Conservation (phyloP, 2,797 vertebrate genomes). For the Takifugu ocellatus region DNA sequence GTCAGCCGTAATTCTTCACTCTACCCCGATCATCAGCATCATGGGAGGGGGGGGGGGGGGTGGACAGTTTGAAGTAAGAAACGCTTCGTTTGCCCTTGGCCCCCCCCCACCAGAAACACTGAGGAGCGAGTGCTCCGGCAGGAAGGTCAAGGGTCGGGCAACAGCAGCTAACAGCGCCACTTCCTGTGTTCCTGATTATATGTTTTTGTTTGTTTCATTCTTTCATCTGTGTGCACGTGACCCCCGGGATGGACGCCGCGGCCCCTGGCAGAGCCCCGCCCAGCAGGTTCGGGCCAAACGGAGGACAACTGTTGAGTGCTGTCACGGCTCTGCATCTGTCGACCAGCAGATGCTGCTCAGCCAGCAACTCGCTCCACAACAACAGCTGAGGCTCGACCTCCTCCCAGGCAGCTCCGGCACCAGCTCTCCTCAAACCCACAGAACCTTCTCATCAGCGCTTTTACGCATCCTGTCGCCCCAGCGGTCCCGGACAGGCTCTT, state of each 20-base stretch:
- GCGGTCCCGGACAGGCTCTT: slow-evolving; percentile 4
- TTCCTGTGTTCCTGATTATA: background rate
- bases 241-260: slow-evolving; percentile 1
- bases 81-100: background rate
- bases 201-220: background rate
- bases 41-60: background rate
- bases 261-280: slow-evolving; percentile 24
- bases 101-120: slow-evolving; percentile 23
- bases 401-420: slow-evolving; percentile 22
- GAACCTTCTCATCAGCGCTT: too few relatives aligned
- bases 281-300: slow-evolving; percentile 47
- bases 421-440: too few relatives aligned
- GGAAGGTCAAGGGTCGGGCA: too few relatives aligned
- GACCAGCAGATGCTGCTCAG: slow-evolving; percentile 55
- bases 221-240: background rate
- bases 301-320: slow-evolving; percentile 63
- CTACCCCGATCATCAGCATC: slow-evolving; percentile 55
- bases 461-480: background rate
- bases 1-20: slow-evolving; percentile 74
- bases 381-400: slow-evolving; percentile 81
- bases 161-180: too few relatives aligned
- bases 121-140: slow-evolving; percentile 2
- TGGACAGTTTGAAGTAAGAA: too few relatives aligned
- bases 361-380: slow-evolving; percentile 74
- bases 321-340: slow-evolving; percentile 63